Evolutionary conservation across 2,888 invertebrate genomes (phyloP).

Genomic region (Lithophane leautieri): DNA sequence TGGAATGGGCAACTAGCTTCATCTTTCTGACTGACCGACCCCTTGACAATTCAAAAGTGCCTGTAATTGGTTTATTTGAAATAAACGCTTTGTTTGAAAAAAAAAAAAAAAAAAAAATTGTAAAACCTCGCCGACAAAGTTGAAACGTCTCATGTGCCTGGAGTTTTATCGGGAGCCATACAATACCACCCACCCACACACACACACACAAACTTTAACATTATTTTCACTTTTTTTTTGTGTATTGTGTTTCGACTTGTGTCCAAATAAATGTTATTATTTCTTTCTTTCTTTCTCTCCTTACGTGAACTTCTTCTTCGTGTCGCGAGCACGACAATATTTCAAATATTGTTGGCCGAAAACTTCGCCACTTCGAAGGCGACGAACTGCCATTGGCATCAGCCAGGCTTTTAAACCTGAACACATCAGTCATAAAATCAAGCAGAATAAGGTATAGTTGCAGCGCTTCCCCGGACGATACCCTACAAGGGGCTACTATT

Average conservation of each 20-base stretch:
- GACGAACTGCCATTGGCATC: not conserved
- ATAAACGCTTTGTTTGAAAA: no score
- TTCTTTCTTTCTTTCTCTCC: no score
- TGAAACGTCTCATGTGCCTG: not conserved
- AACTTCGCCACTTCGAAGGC: not conserved
- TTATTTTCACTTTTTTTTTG: no score
- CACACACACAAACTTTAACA: no score
- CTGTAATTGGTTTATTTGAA: no score
- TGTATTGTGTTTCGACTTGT: no score
- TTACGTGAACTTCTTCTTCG: no score
- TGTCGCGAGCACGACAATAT: not conserved
- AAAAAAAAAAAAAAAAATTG: no score
- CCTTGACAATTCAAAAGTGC: no score
- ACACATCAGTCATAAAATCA: not conserved
- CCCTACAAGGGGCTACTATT: not conserved
- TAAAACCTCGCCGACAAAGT: not conserved
- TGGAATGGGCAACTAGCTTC: no score
- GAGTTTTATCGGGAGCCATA: not conserved
- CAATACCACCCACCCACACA: not conserved
- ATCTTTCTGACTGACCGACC: no score
- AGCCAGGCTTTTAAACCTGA: not conserved
- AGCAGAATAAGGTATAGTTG: not conserved
- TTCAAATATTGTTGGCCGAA: not conserved
- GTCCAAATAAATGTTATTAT: no score
- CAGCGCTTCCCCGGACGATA: not conserved